Percentiles rank a stretch among this genome's conserved stretches.
phyloP scores from a whole-genome alignment of 64 coral and sea anemone species.

The Catalaphyllia jardinei region DNA sequence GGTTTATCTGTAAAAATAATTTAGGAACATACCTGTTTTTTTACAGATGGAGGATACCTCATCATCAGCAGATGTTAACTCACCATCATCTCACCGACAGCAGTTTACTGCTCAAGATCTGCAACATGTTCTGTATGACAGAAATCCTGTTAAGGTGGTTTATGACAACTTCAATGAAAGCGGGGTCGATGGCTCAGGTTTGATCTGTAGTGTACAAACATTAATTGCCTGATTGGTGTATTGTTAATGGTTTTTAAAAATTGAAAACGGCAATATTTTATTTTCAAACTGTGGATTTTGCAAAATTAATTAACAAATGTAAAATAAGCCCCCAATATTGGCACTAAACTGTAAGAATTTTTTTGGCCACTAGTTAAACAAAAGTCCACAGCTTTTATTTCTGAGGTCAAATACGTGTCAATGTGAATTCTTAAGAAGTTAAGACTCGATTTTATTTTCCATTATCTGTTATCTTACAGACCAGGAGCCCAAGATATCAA shows the following conservation, averaged over 20 bases:
- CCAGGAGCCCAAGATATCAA: background rate
- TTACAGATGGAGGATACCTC: constrained; percentile 9
- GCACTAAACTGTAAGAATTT: too few species aligned
- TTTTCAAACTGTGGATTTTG: too few species aligned
- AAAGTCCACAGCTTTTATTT: too few species aligned
- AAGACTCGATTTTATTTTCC: too few species aligned
- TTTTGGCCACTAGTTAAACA: too few species aligned
- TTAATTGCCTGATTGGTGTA: background rate
- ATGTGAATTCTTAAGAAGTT: too few species aligned
- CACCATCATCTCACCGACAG: background rate
- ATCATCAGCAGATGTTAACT: background rate
- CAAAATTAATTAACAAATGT: too few species aligned
- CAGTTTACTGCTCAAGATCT: constrained; percentile 11
- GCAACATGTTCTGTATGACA: constrained; percentile 21
- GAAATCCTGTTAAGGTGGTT: constrained; percentile 17
- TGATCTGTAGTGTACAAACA: background rate
- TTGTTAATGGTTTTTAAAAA: background rate
- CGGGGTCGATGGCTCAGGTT: background rate
- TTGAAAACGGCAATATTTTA: too few species aligned
- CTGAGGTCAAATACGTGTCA: too few species aligned
- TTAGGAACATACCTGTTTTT: background rate
- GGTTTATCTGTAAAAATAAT: background rate
- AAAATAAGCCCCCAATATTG: too few species aligned
- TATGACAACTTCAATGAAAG: background rate
- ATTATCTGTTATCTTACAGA: background rate